A percentile compares a stretch with the other conserved stretches of the same genome.
Conservation (phyloP, 2,888 invertebrate species). For the Camptogramma bilineatum region DNA sequence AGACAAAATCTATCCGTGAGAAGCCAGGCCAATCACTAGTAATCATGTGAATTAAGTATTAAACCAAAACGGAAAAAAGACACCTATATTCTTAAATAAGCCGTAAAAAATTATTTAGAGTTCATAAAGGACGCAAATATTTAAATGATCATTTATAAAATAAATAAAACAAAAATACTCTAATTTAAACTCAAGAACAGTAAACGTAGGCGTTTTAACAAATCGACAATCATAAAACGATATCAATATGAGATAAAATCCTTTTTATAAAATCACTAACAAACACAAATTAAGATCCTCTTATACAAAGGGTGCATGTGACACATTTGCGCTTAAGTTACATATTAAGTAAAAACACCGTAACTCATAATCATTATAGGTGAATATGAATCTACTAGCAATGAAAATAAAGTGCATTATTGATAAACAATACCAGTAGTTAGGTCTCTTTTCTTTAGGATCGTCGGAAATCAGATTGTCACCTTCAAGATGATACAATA, state of each 20-base stretch:
- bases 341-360: not conserved
- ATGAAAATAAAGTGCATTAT: not conserved
- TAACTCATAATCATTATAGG: conserved; percentile 3
- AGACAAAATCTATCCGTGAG: no score
- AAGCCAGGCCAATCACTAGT: not conserved
- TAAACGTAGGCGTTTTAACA: conserved; percentile 56
- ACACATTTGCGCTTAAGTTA: conserved; percentile 51
- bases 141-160: conserved; percentile 7
- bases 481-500: conserved; percentile 51
- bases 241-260: conserved; percentile 52
- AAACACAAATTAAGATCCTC: conserved; percentile 57
- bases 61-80: not conserved
- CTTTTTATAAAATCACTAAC: conserved; percentile 50
- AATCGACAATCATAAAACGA: conserved; percentile 53
- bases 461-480: conserved; percentile 50
- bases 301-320: conserved; percentile 52
- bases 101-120: conserved; percentile 12
- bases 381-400: not conserved
- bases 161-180: conserved; percentile 39
- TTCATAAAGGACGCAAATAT: conserved; percentile 14
- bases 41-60: not conserved
- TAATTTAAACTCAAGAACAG: conserved; percentile 51
- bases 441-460: conserved; percentile 23
- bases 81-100: conserved; percentile 10
- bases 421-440: conserved; percentile 5